Evolutionary conservation across 2,888 invertebrate genomes (phyloP).

Genomic region (Ectemnius cavifrons): DNA sequence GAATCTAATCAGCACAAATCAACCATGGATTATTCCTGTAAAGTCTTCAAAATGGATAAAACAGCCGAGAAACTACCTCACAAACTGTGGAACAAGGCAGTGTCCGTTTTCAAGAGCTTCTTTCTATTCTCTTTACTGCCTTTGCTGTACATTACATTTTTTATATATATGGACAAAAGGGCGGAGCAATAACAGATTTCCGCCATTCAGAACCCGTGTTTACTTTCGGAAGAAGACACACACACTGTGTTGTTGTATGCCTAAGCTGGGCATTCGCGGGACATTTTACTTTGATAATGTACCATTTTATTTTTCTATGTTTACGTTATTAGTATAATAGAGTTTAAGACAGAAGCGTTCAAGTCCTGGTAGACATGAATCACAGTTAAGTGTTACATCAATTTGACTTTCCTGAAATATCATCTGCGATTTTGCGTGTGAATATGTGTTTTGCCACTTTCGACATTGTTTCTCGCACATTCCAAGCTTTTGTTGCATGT

Average conservation of each 20-base stretch:
- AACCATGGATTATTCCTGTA: background rate
- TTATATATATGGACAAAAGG: conserved; percentile 53
- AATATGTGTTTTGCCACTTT: background rate
- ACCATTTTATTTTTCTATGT: background rate
- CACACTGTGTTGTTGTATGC: no score
- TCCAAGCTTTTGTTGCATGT: conserved; percentile 5
- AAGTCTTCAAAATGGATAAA: background rate
- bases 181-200: conserved; percentile 2
- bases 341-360: background rate
- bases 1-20: background rate
- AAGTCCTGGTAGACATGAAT: background rate
- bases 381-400: background rate
- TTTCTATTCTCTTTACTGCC: conserved; percentile 65
- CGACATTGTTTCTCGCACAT: background rate
- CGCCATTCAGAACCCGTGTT: no score
- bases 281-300: background rate
- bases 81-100: conserved; percentile 3
- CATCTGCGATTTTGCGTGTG: background rate
- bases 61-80: background rate
- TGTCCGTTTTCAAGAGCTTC: conserved; percentile 58
- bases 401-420: background rate
- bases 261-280: background rate
- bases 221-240: background rate
- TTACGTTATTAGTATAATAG: background rate
- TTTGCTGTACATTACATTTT: conserved; percentile 60